Conservation (phyloP, 2,888 invertebrate genomes). For the Lacanobia oleracea region DNA sequence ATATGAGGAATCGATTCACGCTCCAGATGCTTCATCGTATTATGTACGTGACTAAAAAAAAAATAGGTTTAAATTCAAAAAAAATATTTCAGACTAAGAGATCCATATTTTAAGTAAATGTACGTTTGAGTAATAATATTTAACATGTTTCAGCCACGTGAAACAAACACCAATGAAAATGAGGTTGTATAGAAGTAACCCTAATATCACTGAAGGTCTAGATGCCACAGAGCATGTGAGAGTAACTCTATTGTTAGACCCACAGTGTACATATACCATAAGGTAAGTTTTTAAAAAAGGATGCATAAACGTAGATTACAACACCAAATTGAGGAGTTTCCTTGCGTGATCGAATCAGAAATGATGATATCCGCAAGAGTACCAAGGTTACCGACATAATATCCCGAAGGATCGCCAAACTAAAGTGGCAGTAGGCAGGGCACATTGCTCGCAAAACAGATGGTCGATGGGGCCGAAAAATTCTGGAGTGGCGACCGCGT, state of each 20-base stretch:
- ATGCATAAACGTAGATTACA: not conserved
- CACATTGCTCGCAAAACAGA: too few species aligned
- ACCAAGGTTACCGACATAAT: too few species aligned
- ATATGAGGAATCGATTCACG: not conserved
- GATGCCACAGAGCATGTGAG: conserved; percentile 83
- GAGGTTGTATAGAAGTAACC: conserved; percentile 89
- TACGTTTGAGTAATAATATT: not conserved
- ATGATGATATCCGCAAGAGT: too few species aligned
- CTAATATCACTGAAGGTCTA: conserved; percentile 78
- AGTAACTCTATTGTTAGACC: conserved; percentile 92
- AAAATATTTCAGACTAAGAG: too few species aligned
- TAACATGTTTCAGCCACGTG: conserved; percentile 75
- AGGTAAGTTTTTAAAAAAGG: conserved; percentile 85
- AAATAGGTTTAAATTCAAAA: too few species aligned
- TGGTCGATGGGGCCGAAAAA: too few species aligned
- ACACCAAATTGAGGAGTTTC: too few species aligned
- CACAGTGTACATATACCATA: conserved; percentile 93
- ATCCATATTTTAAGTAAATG: too few species aligned
- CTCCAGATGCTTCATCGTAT: not conserved
- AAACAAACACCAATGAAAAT: conserved; percentile 90
- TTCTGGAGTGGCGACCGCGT: too few species aligned
- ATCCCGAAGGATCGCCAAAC: too few species aligned
- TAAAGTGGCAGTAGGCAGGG: too few species aligned
- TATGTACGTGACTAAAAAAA: not conserved
- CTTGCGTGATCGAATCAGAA: too few species aligned